A percentile compares a stretch with the other conserved stretches of the same genome.
phyloP scores from a whole-genome alignment of 2,113 vertebrate species.

The Bubo blakistoni region DNA sequence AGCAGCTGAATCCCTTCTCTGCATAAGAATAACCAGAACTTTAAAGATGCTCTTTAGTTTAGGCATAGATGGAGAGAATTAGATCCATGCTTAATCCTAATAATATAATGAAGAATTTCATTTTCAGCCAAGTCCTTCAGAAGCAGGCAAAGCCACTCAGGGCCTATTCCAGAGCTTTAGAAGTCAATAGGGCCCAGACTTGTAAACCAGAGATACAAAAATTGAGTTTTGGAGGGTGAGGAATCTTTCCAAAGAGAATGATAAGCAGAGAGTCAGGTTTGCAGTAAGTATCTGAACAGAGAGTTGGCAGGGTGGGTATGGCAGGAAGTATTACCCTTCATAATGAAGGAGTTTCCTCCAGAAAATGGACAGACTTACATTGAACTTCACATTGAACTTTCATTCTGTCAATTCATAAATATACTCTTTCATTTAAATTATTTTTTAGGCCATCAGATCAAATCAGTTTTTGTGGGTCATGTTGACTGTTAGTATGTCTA shows the following conservation, averaged over 20 bases:
- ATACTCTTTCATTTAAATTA: not conserved
- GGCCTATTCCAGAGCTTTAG: not conserved
- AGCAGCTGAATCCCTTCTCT: not conserved
- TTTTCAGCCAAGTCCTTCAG: not conserved
- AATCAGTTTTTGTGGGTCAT: not conserved
- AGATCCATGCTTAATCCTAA: not conserved
- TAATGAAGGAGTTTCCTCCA: not conserved
- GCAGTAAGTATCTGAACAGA: not conserved
- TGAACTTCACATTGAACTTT: not conserved
- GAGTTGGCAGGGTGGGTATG: not conserved
- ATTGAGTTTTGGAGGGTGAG: no score
- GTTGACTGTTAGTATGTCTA: not conserved
- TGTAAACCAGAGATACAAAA: not conserved
- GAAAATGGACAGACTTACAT: not conserved
- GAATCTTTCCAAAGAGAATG: not conserved
- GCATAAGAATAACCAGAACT: not conserved
- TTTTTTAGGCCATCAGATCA: not conserved
- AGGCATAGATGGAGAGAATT: not conserved
- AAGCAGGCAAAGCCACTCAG: not conserved
- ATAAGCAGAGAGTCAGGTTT: not conserved
- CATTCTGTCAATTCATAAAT: not conserved
- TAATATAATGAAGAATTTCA: not conserved
- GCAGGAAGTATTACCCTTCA: not conserved
- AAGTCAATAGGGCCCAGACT: not conserved
- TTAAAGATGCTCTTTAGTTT: not conserved